phyloP scores from a whole-genome alignment of 2,888 invertebrate genomes.

The Melitaea athalia region DNA sequence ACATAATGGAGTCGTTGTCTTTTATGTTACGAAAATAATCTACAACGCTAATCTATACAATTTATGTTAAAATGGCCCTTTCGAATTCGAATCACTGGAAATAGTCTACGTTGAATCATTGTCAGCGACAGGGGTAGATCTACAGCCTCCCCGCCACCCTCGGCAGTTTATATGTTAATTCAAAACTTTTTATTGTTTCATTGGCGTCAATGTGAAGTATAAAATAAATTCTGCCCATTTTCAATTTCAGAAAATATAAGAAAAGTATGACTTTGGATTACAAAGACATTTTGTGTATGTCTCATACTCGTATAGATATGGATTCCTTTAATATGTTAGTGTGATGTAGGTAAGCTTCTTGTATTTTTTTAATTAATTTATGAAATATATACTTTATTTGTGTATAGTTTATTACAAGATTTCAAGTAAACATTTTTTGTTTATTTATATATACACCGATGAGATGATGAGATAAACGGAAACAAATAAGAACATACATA shows the following conservation, averaged over 20 bases:
- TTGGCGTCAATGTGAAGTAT: conserved; percentile 44
- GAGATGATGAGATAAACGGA: no score
- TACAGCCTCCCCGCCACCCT: conserved; percentile 30
- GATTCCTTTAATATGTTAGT: no score
- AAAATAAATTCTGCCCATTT: conserved; percentile 29
- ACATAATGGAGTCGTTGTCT: conserved; percentile 19
- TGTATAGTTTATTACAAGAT: no score
- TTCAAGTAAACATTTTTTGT: no score
- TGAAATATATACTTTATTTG: no score
- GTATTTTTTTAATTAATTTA: no score
- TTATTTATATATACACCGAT: no score
- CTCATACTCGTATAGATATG: no score
- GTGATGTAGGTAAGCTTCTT: no score
- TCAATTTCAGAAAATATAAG: conserved; percentile 32
- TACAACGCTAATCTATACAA: conserved; percentile 24
- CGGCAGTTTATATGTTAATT: conserved; percentile 58
- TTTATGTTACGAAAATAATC: conserved; percentile 18
- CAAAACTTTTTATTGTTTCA: conserved; percentile 53
- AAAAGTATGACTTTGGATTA: background rate
- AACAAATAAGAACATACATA: no score
- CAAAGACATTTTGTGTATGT: no score
- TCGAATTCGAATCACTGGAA: conserved; percentile 28
- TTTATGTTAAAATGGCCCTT: conserved; percentile 25
- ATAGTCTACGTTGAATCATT: conserved; percentile 34
- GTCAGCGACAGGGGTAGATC: conserved; percentile 34